Conservation (phyloP, 2,888 invertebrate genomes). For the Nematopogon swammerdamellus region DNA sequence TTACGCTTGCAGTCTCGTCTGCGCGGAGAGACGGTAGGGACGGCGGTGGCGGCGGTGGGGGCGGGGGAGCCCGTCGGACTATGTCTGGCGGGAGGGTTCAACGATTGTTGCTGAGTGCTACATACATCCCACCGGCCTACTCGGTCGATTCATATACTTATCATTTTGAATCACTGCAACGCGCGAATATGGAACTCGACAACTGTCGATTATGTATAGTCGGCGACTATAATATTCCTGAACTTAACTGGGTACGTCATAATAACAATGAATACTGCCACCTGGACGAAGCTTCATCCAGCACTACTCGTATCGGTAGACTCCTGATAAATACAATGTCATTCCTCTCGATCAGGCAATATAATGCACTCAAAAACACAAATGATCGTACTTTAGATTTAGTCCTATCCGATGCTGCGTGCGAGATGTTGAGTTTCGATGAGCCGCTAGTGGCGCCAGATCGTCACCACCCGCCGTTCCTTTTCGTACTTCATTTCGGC, state of each 20-base stretch:
- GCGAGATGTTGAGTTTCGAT: background rate
- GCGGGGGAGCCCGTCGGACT: no score
- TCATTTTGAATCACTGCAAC: background rate
- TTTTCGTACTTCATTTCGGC: background rate
- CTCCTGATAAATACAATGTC: background rate
- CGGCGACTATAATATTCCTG: background rate
- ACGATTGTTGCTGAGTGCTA: background rate
- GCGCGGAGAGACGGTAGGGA: background rate
- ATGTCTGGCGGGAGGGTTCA: no score
- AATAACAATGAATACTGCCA: background rate
- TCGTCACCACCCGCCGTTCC: background rate
- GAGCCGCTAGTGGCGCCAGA: background rate
- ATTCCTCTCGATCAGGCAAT: background rate
- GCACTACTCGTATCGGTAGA: background rate
- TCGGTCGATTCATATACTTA: background rate
- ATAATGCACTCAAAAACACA: background rate
- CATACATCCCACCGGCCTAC: background rate
- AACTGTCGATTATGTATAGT: background rate
- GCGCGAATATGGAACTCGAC: background rate
- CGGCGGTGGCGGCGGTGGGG: background rate
- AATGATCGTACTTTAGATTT: background rate
- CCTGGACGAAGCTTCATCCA: background rate
- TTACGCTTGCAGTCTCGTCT: no score
- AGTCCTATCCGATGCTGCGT: background rate
- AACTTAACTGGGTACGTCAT: background rate